These are phyloP conservation scores for Leucoptera coffeella DNA, from an alignment of 2,888 invertebrate species.

Conservation along the genomic window DNA sequence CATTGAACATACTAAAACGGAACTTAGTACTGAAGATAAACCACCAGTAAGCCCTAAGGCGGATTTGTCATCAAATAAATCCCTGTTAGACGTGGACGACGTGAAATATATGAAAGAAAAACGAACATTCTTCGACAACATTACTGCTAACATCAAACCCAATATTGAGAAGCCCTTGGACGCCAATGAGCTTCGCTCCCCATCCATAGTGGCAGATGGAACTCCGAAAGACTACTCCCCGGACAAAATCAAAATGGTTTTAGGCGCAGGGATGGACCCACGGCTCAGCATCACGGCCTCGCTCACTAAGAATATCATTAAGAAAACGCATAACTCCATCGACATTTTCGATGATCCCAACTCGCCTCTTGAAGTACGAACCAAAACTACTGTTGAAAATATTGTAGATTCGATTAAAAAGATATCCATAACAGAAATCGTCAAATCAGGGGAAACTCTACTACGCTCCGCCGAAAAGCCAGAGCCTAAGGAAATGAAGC, in stretches of 20 bases:
- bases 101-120: too few relatives aligned
- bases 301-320: constrained; percentile 11
- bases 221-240: constrained; percentile 15
- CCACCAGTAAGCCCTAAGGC: too few relatives aligned
- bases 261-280: constrained; percentile 22
- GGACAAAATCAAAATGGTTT: constrained; percentile 20
- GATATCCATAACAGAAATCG: background rate
- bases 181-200: constrained; percentile 17
- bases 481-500: too few relatives aligned
- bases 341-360: constrained; percentile 25
- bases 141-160: constrained; percentile 8
- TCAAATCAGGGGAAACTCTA: too few relatives aligned
- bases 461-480: too few relatives aligned
- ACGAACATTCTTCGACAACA: constrained; percentile 19
- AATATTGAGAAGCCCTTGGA: constrained; percentile 6
- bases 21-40: too few relatives aligned
- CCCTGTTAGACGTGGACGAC: too few relatives aligned
- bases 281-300: constrained; percentile 13
- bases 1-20: too few relatives aligned
- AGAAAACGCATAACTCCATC: constrained; percentile 20
- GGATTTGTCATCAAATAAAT: too few relatives aligned
- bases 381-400: background rate
- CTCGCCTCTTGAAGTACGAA: constrained; percentile 16
- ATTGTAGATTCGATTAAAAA: background rate
- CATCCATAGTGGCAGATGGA: constrained; percentile 26